These are phyloP conservation scores for Phyllostomus discolor DNA, from an alignment of 2,113 vertebrate genomes.

Conservation along the genomic window DNA sequence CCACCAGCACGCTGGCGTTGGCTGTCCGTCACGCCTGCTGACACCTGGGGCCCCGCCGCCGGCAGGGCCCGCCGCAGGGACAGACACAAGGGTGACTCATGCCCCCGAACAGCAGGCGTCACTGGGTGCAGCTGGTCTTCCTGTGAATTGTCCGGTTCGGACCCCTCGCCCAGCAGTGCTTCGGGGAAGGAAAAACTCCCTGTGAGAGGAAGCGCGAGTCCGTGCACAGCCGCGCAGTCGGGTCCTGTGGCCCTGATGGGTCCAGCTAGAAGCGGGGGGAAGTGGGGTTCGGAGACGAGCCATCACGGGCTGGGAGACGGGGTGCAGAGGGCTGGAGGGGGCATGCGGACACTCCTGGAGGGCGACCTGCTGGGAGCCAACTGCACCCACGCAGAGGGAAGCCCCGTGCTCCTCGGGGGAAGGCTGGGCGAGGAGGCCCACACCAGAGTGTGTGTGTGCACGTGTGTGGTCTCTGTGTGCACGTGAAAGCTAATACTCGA, in stretches of 20 bases:
- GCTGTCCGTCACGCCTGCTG: neutral
- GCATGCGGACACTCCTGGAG: neutral
- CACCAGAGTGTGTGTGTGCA: neutral
- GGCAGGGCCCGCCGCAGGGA: neutral
- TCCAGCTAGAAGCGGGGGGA: neutral
- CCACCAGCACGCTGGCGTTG: fast-evolving
- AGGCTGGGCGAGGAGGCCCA: neutral
- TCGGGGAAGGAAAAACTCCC: neutral
- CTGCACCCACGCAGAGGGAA: fast-evolving
- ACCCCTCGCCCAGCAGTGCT: neutral
- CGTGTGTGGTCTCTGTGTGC: too few species aligned
- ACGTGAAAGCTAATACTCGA: neutral
- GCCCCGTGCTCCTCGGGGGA: neutral
- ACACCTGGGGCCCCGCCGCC: neutral
- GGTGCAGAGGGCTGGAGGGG: neutral
- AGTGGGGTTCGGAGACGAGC: neutral
- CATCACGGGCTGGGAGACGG: neutral
- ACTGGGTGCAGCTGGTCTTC: neutral
- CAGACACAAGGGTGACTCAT: neutral
- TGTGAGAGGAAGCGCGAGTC: neutral
- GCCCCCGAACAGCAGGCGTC: neutral
- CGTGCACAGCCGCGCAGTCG: neutral
- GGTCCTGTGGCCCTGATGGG: neutral
- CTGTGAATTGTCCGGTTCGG: conserved; percentile 19
- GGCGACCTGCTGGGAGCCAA: neutral